Percentiles rank a stretch among this genome's conserved stretches.
These are phyloP conservation scores for Aporrectodea caliginosa DNA, from an alignment of 1,140 invertebrate genomes.

Conservation along the genomic window DNA sequence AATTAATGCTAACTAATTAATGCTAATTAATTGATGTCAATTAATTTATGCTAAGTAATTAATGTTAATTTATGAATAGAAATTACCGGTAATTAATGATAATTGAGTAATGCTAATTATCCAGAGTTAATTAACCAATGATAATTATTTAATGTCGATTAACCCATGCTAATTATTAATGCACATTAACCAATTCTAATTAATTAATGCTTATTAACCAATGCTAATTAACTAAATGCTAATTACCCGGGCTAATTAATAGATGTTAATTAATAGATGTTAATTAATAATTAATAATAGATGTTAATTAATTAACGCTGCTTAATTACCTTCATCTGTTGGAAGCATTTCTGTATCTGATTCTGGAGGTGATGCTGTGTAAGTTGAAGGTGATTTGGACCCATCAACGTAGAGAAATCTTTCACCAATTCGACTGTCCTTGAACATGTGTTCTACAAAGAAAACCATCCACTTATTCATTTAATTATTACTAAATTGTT, in stretches of 20 bases:
- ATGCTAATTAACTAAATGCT: too few relatives aligned
- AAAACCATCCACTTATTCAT: too few relatives aligned
- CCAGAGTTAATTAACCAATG: neutral
- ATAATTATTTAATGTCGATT: neutral
- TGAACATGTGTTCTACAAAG: neutral
- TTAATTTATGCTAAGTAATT: neutral
- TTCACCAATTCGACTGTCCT: neutral
- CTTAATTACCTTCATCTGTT: slow-evolving; percentile 10
- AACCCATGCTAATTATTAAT: too few relatives aligned
- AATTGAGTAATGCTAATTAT: neutral
- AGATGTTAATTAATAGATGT: neutral
- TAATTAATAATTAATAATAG: neutral
- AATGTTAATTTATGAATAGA: neutral
- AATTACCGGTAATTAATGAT: neutral
- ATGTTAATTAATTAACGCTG: too few relatives aligned
- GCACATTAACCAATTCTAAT: too few relatives aligned
- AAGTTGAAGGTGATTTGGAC: slow-evolving; percentile 5
- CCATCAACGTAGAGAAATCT: slow-evolving; percentile 17
- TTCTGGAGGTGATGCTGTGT: slow-evolving; percentile 9
- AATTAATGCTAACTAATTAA: too few relatives aligned
- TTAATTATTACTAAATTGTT: too few relatives aligned
- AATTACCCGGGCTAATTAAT: neutral
- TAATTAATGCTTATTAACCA: too few relatives aligned
- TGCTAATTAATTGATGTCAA: too few relatives aligned
- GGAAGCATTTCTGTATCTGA: slow-evolving; percentile 15